Base-by-base conservation (phyloP, 2,888 invertebrate species). In the Parapristionchus giblindavisi region DNA sequence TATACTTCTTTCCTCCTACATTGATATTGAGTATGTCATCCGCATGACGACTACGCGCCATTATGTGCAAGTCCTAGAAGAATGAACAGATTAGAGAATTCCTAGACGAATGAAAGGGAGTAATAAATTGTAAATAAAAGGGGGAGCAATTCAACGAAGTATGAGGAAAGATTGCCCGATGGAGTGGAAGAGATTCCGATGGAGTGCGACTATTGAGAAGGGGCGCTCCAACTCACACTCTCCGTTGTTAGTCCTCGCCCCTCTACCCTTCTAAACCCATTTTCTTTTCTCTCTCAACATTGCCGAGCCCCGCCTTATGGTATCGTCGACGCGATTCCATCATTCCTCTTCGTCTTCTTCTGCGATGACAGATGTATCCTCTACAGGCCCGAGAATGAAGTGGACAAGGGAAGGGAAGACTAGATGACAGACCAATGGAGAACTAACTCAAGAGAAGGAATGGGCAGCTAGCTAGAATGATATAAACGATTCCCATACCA, bases 1-100 rank as follows among this genome's bases (percentile, higher is more conserved):
- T 88, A 72, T 84, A 88, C 75, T 86, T 85, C 76, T 88, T 88
- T 6, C 88, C 88, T n/a, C 88, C 86, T 14, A 87, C 87, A 71
- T 85, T 85, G 48, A 87, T 83, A 75, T 85, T 88, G 40, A 88
- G 77, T 75, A 88, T 86, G 78, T 88, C 88, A 76, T 88, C 88
- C 0, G 83, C 79, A 54, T 84, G 83, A 36, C 83, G 77, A 58
- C 76, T 80, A 34, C 84, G 83, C 40, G 86, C 81, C 86, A 86
- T 84, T 14, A 56, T 54, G 40, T 74, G 73, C 40, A 73, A 51
- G 51, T 73, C 73, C 73, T 73, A 11, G 34, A 1, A 61, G 51
- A 43, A 24, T 14, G 34, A 48, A 24, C 36, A 52, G n/a, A 36
- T 38, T 38, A 63, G 38, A 36, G 61, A 61, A 38, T 34, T n/a